A percentile compares a stretch with the other conserved stretches of the same genome.
These are phyloP conservation scores for Pyrrhosoma nymphula DNA, from an alignment of 2,888 invertebrate genomes.

Conservation along the genomic window DNA sequence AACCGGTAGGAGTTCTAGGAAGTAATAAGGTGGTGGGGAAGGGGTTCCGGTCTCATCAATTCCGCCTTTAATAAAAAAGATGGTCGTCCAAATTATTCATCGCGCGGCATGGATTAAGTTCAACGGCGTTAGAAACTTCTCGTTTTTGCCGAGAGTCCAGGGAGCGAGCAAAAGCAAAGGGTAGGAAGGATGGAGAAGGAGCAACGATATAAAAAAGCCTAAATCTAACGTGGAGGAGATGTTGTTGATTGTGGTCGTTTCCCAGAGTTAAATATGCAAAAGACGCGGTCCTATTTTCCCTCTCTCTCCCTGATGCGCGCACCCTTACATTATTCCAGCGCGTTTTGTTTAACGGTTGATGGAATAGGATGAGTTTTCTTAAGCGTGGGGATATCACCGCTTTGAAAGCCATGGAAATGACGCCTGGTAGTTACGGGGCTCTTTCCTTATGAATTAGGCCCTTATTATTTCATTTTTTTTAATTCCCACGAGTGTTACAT, in stretches of 20 bases:
- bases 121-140: not conserved
- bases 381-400: not conserved
- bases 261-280: not conserved
- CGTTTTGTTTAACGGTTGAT: not conserved
- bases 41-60: slow-evolving; percentile 11
- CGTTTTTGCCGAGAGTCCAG: not conserved
- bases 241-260: slow-evolving; percentile 6
- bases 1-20: not conserved
- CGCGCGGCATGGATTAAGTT: not conserved
- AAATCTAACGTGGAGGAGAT: not conserved
- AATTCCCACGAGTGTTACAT: not conserved
- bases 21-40: not conserved
- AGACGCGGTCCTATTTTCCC: not conserved
- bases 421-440: not conserved
- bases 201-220: not conserved
- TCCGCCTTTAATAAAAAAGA: slow-evolving; percentile 21
- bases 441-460: not conserved
- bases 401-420: not conserved
- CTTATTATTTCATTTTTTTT: not conserved
- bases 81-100: not conserved
- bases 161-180: not conserved
- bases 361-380: not conserved
- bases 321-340: not conserved
- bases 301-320: not conserved
- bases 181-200: not conserved